Evolutionary conservation across 1,140 invertebrate genomes (phyloP), one percentile per base, ranked within the genome.

Genomic region (Drosophila serrata): DNA sequence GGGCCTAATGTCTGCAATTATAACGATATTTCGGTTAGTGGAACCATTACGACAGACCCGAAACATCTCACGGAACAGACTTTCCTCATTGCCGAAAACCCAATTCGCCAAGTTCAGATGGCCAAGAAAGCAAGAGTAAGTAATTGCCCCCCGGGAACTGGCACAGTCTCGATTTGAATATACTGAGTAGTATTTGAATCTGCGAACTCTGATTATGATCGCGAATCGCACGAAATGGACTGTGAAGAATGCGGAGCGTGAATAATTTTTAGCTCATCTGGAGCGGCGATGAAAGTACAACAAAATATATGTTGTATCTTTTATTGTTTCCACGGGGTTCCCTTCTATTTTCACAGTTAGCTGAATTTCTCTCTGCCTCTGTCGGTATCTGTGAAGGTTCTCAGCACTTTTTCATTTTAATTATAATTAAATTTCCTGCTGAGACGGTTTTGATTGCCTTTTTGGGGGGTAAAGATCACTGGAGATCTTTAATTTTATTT

Each of bases 251-350:
- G 45, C 48, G 45, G 39, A 59, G 39, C 39, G 56, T 64, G 56
- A 59, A 60, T 40, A 60, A 60, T 72, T 72, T 72, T 29, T 15
- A 49, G 51, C 35, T 72, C 68, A 48, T 49, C 35, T 59, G 27
- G 53, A 72, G 69, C 69, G 27, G 67, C 35, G 69, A 72, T 72
- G 65, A 72, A 72, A 72, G 69, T 72, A 33, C 33, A 24, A n/a
- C n/a, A n/a, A n/a, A 45, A 19, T 27, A 31, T 17, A 72, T 57
- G 27, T 49, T 59, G 24, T 59, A 72, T 48, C 49, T 49, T 59
- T 35, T 72, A 59, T 65, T 69, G 65, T 67, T 68, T 4, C 8
- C 7, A 31, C 19, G 35, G 22, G 3, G 29, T 29, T 15, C 65
- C 69, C 67, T 72, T 72, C 68, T 72, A 58, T 59, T 72, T 59